Base-by-base conservation (phyloP, 92 coral and sea anemone species). In the Paragorgia papillata region DNA sequence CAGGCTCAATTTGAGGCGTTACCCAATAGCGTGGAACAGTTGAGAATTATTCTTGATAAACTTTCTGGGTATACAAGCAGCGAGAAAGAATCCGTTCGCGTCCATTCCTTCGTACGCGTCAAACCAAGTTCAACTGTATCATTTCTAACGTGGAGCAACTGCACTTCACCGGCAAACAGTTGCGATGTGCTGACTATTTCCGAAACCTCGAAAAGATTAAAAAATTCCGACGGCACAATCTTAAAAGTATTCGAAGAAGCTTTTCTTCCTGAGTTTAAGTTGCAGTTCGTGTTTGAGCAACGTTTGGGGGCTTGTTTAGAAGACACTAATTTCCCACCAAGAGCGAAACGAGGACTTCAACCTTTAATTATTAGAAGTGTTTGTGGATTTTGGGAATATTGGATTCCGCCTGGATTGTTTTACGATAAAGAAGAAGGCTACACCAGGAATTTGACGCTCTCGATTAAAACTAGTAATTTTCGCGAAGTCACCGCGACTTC, bases 341-440 rank as follows among this genome's bases (percentile, higher is more conserved):
- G 40, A 66, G 73, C 17, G 14, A 39, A n/a, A 17, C 73, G 40
- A 20, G 1, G 33, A 18, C 29, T 66, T 1, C 15, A 40, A 26
- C 55, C 44, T 9, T 5, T 66, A 66, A 40, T 49, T 20, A 0
- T 66, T 39, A 21, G 40, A 43, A 40, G 40, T 18, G 34, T 21
- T 44, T 66, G 73, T n/a, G 73, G 73, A 71, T 74, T 83, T 24
- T 28, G 85, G 41, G 69, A 66, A 35, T 93, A 75, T 69, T 79
- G 37, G n/a, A 73, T 93, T 49, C 96, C 97, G 20, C 46, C 62
- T 0, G 80, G 89, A 41, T 70, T 89, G 3, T 93, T 90, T 66
- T 44, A 54, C 57, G 97, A 93, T 71, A 49, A 82, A 12, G 96
- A 93, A 79, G 97, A 93, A n/a, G 83, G 84, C 4, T 43, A 82